These are phyloP conservation scores for Plodia interpunctella DNA, from an alignment of 1,140 invertebrate species.

Conservation along the genomic window DNA sequence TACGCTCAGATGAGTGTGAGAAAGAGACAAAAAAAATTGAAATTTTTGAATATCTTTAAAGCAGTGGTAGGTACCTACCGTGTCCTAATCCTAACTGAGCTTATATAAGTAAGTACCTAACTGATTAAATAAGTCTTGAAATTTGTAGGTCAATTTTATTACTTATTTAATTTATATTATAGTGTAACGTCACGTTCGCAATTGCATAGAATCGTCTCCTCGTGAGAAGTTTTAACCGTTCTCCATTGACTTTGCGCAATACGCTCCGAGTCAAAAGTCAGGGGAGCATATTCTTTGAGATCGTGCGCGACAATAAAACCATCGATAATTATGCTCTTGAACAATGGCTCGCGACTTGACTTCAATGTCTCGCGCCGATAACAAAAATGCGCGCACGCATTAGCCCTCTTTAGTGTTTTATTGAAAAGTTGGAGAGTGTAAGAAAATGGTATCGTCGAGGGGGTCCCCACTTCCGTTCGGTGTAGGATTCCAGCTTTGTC, in stretches of 20 bases:
- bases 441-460: constrained; percentile 62
- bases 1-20: too few species aligned
- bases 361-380: constrained; percentile 51
- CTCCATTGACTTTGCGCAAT: constrained; percentile 49
- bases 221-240: constrained; percentile 75
- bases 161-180: neutral
- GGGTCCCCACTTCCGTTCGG: constrained; percentile 68
- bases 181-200: neutral
- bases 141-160: neutral
- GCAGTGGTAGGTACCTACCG: too few species aligned
- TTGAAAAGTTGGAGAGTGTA: constrained; percentile 47
- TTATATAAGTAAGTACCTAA: too few species aligned
- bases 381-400: constrained; percentile 44
- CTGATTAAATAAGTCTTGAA: too few species aligned
- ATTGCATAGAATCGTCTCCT: constrained; percentile 27
- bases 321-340: constrained; percentile 68
- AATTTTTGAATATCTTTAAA: too few species aligned
- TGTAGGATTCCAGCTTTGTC: constrained; percentile 43
- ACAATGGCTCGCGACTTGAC: constrained; percentile 63
- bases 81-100: too few species aligned
- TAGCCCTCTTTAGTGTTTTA: constrained; percentile 50
- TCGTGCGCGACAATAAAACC: constrained; percentile 64
- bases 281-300: constrained; percentile 72
- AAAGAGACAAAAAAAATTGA: too few species aligned
- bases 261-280: constrained; percentile 62